Evolutionary conservation across 2,888 invertebrate genomes (phyloP), one percentile per base, ranked within the genome.

Genomic region (Pammene fasciana): DNA sequence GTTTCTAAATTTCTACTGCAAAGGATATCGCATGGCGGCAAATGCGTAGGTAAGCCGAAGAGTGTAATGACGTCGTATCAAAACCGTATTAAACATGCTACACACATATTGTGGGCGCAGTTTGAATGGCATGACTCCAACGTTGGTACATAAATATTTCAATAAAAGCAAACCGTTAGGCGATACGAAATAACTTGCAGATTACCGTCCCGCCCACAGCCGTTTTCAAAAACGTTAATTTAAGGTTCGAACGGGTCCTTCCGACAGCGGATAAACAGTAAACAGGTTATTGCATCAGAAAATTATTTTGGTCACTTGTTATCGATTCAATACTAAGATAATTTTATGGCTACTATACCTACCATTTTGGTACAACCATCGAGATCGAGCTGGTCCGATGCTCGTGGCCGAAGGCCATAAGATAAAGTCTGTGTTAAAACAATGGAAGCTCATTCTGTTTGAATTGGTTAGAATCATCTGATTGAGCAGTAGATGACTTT

Each of bases 151-250:
- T 81, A 82, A 78, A 78, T 77, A 78, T 80, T 79, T 79, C 76
- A 78, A 82, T 79, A 82, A 83, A 84, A 81, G 78, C 76, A 74
- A 80, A 85, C 88, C 86, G 89, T 88, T 89, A 89, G 81, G 76
- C 79, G 77, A 85, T 82, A 83, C 82, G 79, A 86, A 87, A 86
- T 82, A 86, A 86, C 85, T 83, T 83, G 81, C 82, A 79, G 83
- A 83, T 83, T 84, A 79, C 82, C 78, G 78, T 75, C 74, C 76
- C 77, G 78, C 79, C 77, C 76, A 81, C 78, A 74, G 79, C 18
- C 18, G 78, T 84, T 83, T 82, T 80, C 78, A 75, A 75, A 74
- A 82, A 85, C 76, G 75, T 76, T 60, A 54, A 60, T 60, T 55
- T 46, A 59, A 34, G 36, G 60, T 48, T 26, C 65, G 45, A 16